These are phyloP conservation scores for Fragum sueziense DNA, from an alignment of 2,888 invertebrate genomes.

Conservation along the genomic window DNA sequence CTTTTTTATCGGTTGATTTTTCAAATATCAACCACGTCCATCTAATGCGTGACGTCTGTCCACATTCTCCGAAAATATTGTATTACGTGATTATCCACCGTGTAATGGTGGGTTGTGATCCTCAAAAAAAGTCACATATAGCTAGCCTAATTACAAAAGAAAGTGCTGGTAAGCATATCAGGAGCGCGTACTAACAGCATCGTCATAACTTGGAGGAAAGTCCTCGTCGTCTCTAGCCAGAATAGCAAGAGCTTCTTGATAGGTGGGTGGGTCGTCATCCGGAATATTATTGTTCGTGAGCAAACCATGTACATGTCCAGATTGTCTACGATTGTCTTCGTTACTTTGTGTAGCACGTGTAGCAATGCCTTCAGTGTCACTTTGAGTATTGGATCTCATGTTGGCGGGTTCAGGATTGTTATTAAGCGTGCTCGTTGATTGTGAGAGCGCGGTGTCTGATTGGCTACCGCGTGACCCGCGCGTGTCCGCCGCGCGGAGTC, in stretches of 20 bases:
- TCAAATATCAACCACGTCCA: too few relatives aligned
- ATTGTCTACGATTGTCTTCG: background rate
- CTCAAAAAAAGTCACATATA: too few relatives aligned
- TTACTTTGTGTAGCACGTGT: background rate
- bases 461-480: slow-evolving; percentile 3
- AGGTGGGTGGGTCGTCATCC: slow-evolving; percentile 23
- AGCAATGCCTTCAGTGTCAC: background rate
- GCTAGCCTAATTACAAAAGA: too few relatives aligned
- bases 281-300: slow-evolving; percentile 2
- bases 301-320: background rate
- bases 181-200: slow-evolving; percentile 77
- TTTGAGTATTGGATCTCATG: slow-evolving; percentile 6
- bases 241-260: slow-evolving; percentile 33
- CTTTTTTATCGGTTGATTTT: too few relatives aligned
- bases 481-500: slow-evolving; percentile 11
- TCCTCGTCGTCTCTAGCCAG: slow-evolving; percentile 24
- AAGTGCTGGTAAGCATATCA: too few relatives aligned
- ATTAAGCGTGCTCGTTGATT: background rate
- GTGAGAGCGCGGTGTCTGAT: slow-evolving; percentile 16
- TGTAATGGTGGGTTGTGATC: too few relatives aligned
- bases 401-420: background rate
- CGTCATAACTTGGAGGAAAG: slow-evolving; percentile 84
- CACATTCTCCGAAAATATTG: too few relatives aligned
- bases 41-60: too few relatives aligned
- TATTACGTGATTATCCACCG: too few relatives aligned